Evolutionary conservation across 1,140 invertebrate genomes (phyloP), one percentile per base, ranked within the genome.

Genomic region (Prorops nasuta): DNA sequence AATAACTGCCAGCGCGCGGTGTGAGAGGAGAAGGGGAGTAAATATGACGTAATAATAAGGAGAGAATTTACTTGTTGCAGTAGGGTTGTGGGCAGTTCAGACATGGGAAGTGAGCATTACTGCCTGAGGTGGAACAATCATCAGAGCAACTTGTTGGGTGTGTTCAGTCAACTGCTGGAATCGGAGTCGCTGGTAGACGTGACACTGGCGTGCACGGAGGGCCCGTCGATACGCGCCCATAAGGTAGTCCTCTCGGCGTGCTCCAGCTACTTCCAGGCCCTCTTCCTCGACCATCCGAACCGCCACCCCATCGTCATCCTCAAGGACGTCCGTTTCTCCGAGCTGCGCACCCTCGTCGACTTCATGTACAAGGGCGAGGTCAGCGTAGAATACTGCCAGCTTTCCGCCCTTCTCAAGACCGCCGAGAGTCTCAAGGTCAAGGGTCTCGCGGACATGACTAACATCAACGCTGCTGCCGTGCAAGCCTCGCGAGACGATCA

Each of bases 351-450:
- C 59, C 86, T 96, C 69, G 87, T 95, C 71, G 90, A 94, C 82
- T 95, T 94, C 84, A 96, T 96, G 92, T 95, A 96, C 85, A 90
- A 92, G 76, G 92, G 92, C 62, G 92, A 95, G 78, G 92, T 95
- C 57, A 94, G 92, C 84, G 91, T 95, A 60, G 89, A 93, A 77
- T 92, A 94, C 74, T 92, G 90, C 78, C 90, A 94, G 79, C 82
- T 96, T 65, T 89, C 89, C 63, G 88, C 89, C 58, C 84, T 96
- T 62, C 84, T 96, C 56, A 94, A 93, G 79, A 94, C 92, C 64
- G 93, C 93, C 58, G 91, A 94, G 80, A 93, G 91, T 72, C 84
- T 96, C 34, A 91, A 94, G 78, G 86, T 89, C 46, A 91, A 93
- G 79, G 92, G 92, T 66, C 80, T 96, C 65, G 90, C 91, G 73